phyloP scores from a whole-genome alignment of 1,140 invertebrate genomes.

The Phymorhynchus buccinoides region DNA sequence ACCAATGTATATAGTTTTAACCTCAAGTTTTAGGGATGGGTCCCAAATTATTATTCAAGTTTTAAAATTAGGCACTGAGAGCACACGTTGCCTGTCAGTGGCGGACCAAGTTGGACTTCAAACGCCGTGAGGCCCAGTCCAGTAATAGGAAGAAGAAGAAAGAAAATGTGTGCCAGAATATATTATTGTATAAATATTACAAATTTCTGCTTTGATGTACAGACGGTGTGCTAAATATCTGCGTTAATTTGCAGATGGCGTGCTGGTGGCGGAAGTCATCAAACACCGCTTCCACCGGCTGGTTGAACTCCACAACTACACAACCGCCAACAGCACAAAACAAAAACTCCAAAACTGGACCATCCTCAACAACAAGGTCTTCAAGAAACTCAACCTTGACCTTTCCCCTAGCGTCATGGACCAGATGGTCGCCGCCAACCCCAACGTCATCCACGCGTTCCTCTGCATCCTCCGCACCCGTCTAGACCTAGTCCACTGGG shows the following conservation, averaged over 20 bases:
- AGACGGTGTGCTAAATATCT: too few species aligned
- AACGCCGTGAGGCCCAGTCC: too few species aligned
- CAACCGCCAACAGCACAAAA: slow-evolving; percentile 55
- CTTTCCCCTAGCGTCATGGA: slow-evolving; percentile 65
- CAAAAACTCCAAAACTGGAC: slow-evolving; percentile 70
- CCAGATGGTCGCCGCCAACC: slow-evolving; percentile 53
- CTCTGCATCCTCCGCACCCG: slow-evolving; percentile 61
- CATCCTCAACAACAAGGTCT: slow-evolving; percentile 69
- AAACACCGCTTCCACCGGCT: slow-evolving; percentile 64
- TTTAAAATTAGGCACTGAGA: too few species aligned
- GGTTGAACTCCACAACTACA: slow-evolving; percentile 70
- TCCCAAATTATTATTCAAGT: too few species aligned
- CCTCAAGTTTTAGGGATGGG: too few species aligned
- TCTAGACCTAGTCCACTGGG: slow-evolving; percentile 50
- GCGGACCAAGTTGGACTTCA: too few species aligned
- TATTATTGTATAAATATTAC: too few species aligned
- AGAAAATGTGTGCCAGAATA: too few species aligned
- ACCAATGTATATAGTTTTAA: too few species aligned
- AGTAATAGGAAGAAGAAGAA: too few species aligned
- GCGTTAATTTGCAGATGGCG: slow-evolving; percentile 37
- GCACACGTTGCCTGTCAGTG: too few species aligned
- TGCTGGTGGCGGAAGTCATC: slow-evolving; percentile 67
- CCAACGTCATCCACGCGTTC: slow-evolving; percentile 63
- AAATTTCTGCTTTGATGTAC: too few species aligned
- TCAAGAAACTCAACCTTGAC: slow-evolving; percentile 65